Evolutionary conservation across 2,888 invertebrate species (phyloP).

Genomic region (Pristionchus japonicus): DNA sequence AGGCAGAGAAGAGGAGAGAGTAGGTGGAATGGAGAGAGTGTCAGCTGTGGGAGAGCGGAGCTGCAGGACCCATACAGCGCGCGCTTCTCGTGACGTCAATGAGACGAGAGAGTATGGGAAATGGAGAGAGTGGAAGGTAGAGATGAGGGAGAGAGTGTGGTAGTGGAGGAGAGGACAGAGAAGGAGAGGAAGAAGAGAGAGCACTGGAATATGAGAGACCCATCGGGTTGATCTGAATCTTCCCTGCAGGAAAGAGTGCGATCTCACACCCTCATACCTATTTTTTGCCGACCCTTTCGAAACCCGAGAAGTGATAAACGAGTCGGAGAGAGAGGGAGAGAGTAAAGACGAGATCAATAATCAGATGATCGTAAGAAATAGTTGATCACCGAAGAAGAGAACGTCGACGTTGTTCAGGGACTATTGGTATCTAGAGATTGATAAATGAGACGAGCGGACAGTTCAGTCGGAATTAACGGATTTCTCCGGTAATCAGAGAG

Average conservation of each 20-base stretch:
- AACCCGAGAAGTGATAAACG: neutral
- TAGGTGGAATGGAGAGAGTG: conserved; percentile 44
- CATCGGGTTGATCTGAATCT: neutral
- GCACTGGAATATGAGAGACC: neutral
- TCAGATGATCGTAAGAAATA: neutral
- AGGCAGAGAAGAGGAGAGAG: conserved; percentile 49
- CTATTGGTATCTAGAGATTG: no score
- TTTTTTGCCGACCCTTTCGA: conserved; percentile 4
- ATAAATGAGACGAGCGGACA: no score
- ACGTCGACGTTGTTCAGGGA: neutral
- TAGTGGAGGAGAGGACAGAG: neutral
- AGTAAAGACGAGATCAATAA: neutral
- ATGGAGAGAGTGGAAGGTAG: conserved; percentile 32
- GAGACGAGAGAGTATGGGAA: conserved; percentile 45
- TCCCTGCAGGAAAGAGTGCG: conserved; percentile 16
- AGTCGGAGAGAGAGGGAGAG: neutral
- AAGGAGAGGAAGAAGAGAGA: neutral
- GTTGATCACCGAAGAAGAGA: neutral
- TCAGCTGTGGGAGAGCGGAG: conserved; percentile 12
- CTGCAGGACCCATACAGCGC: conserved; percentile 8
- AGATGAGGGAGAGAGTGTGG: conserved; percentile 26
- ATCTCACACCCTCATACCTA: neutral
- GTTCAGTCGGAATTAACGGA: no score
- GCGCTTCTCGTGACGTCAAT: conserved; percentile 49
- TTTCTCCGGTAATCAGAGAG: no score